Conservation (phyloP, 2,113 vertebrate genomes). For the Arizona elegans region DNA sequence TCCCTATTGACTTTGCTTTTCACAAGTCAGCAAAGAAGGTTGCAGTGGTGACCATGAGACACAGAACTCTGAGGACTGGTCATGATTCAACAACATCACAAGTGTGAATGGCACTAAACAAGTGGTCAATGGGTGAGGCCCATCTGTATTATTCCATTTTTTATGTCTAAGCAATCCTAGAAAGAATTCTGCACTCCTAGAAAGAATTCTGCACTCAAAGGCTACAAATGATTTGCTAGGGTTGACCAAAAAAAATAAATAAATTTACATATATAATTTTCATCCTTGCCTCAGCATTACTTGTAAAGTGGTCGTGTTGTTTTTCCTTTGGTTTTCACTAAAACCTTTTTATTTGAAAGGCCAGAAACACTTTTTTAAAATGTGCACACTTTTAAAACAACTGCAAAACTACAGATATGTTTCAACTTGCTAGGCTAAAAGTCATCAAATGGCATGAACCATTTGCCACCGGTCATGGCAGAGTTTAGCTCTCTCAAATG, state of each 20-base stretch:
- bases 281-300: not conserved
- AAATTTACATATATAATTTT: not conserved
- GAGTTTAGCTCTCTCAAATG: not conserved
- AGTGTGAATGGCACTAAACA: not conserved
- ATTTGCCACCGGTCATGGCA: not conserved
- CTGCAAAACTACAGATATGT: not conserved
- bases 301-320: not conserved
- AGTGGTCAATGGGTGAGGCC: not conserved
- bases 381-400: not conserved
- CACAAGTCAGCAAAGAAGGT: not conserved
- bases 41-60: not conserved
- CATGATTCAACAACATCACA: not conserved
- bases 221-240: not conserved
- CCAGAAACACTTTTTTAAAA: not conserved
- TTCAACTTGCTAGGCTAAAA: not conserved
- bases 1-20: not conserved
- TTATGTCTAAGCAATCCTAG: not conserved
- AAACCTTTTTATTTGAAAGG: not conserved
- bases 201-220: not conserved
- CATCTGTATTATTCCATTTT: not conserved
- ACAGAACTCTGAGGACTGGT: not conserved
- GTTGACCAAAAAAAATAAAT: not conserved
- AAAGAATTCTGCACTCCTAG: not conserved
- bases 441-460: not conserved
- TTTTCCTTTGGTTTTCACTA: not conserved